Percentiles rank a stretch among this genome's conserved stretches.
These are phyloP conservation scores for Carduelis carduelis DNA, from an alignment of 2,797 vertebrate genomes.

Conservation along the genomic window DNA sequence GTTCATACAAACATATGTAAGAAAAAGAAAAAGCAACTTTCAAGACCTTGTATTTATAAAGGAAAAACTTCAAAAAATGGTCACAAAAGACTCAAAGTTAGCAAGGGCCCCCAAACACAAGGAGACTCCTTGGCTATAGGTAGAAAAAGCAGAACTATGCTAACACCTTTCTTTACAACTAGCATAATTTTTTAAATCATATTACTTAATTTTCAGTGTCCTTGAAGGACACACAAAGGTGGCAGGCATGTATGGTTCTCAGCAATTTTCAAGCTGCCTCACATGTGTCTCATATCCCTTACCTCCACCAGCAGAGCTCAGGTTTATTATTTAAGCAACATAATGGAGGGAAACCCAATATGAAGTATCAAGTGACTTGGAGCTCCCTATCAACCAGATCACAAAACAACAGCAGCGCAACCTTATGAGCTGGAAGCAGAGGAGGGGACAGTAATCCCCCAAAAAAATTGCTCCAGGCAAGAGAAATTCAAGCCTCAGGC, in stretches of 20 bases:
- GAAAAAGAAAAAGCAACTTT: background rate
- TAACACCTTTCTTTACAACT: background rate
- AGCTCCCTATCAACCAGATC: background rate
- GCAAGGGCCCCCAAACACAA: background rate
- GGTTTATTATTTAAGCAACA: constrained; percentile 41
- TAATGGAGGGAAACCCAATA: constrained; percentile 26
- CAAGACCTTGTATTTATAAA: background rate
- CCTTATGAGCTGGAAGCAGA: background rate
- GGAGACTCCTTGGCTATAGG: background rate
- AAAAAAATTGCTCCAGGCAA: background rate
- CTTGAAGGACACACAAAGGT: background rate
- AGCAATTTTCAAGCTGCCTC: background rate
- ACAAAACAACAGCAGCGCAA: background rate
- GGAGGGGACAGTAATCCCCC: background rate
- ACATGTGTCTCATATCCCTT: background rate
- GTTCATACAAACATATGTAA: background rate
- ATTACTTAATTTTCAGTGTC: background rate
- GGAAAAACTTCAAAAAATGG: background rate
- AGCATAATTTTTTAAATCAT: background rate
- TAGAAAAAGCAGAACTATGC: background rate
- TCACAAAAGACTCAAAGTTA: background rate
- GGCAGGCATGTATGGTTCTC: background rate
- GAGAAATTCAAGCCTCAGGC: background rate
- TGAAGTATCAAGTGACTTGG: background rate
- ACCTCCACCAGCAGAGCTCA: background rate